Conservation (phyloP, 2,888 invertebrate species). For the Cremastinae sp. region DNA sequence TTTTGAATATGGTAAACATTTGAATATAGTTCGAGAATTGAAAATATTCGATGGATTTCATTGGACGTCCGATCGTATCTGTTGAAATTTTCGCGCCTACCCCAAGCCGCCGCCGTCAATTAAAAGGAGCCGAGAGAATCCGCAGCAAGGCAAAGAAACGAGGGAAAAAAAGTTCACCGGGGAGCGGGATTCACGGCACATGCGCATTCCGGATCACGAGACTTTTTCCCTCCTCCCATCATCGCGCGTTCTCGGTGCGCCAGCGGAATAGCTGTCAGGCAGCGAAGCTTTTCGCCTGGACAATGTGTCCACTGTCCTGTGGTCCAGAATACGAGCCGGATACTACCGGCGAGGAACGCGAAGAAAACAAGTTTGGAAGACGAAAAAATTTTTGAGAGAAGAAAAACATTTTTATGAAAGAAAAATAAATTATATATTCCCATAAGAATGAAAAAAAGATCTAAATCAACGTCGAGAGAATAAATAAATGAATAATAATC, state of each 20-base stretch:
- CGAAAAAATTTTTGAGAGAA: not conserved
- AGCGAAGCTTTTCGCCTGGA: conserved; percentile 52
- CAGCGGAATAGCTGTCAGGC: conserved; percentile 13
- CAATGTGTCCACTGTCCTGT: conserved; percentile 73
- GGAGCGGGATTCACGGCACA: conserved; percentile 51
- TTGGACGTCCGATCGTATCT: conserved; percentile 40
- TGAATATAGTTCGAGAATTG: too few species aligned
- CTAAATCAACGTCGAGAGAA: too few species aligned
- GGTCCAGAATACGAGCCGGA: conserved; percentile 24
- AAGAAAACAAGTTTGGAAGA: conserved; percentile 23
- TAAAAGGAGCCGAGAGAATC: conserved; percentile 13
- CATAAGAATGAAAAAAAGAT: too few species aligned
- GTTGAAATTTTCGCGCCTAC: conserved; percentile 47
- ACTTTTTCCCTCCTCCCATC: not conserved
- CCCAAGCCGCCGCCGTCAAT: conserved; percentile 20
- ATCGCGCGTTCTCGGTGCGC: not conserved
- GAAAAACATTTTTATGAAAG: not conserved
- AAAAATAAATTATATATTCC: conserved; percentile 6
- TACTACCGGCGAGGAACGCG: conserved; percentile 10
- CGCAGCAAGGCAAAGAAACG: conserved; percentile 36
- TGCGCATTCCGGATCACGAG: conserved; percentile 20
- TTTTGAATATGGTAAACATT: too few species aligned
- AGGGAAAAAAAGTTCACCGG: conserved; percentile 23
- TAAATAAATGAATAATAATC: too few species aligned
- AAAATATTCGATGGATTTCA: too few species aligned